Evolutionary conservation across 30 jellyfish, hydroid and myxozoan genomes (phyloP).

Genomic region (Aurelia sp.): DNA sequence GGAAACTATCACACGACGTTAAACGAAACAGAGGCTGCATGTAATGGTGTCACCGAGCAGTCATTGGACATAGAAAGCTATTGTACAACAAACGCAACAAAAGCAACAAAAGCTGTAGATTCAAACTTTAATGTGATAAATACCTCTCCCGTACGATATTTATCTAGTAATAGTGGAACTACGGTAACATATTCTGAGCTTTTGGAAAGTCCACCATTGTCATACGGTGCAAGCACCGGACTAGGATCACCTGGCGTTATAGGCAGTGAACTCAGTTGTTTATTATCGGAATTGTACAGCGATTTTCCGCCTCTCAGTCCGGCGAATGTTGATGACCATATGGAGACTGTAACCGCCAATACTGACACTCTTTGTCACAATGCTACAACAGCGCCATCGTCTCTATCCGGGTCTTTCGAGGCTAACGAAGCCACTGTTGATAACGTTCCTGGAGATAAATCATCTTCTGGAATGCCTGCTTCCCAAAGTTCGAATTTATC

Average conservation of each 20-base stretch:
- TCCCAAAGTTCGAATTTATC: no score
- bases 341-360: constrained; percentile 23
- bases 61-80: background rate
- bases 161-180: background rate
- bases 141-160: background rate
- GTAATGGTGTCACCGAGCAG: background rate
- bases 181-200: constrained; percentile 8
- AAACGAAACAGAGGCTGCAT: background rate
- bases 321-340: constrained; percentile 34
- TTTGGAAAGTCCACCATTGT: constrained; percentile 6
- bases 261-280: constrained; percentile 46
- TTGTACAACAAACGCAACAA: no score
- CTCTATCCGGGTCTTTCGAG: background rate
- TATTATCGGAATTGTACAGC: constrained; percentile 56
- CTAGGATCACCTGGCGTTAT: constrained; percentile 64
- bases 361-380: constrained; percentile 5
- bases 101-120: background rate
- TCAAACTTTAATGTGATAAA: constrained; percentile 11
- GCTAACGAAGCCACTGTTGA: background rate
- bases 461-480: background rate
- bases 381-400: background rate
- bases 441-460: background rate
- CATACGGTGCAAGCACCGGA: constrained; percentile 4
- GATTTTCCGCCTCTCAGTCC: constrained; percentile 68
- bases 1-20: no score